phyloP scores from a whole-genome alignment of 2,113 vertebrate species.

The Pao palembangensis region DNA sequence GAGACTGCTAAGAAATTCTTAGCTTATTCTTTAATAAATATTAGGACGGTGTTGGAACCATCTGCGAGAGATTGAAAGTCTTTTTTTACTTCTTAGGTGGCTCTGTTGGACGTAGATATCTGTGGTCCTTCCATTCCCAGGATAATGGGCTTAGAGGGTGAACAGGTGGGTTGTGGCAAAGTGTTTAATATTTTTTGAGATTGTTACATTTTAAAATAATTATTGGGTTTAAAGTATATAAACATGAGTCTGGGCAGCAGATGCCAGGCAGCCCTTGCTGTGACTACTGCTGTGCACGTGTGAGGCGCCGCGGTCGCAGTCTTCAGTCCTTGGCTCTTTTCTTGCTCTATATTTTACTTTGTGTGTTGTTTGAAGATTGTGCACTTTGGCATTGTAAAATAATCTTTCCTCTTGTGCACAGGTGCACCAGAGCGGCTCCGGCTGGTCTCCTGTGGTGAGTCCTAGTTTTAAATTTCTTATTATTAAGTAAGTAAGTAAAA shows the following conservation, averaged over 20 bases:
- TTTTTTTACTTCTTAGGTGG: slow-evolving; percentile 73
- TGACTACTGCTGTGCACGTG: no score
- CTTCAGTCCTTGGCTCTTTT: no score
- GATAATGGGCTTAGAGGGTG: slow-evolving; percentile 95
- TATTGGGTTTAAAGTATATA: no score
- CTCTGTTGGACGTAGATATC: slow-evolving; percentile 91
- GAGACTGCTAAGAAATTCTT: neutral
- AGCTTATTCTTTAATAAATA: neutral
- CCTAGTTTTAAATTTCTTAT: neutral
- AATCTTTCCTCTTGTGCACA: slow-evolving; percentile 42
- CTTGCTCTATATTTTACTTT: no score
- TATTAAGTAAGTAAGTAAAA: neutral
- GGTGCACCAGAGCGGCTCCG: slow-evolving; percentile 97
- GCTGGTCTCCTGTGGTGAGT: slow-evolving; percentile 99
- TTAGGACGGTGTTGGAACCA: neutral
- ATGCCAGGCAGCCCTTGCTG: no score
- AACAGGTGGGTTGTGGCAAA: slow-evolving; percentile 76
- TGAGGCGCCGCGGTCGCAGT: no score
- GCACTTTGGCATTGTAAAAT: neutral
- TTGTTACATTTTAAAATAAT: no score
- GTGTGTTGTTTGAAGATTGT: neutral
- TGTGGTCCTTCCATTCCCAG: slow-evolving; percentile 93
- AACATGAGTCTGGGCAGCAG: no score
- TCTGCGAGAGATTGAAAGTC: neutral
- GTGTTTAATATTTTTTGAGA: neutral